phyloP scores from a whole-genome alignment of 2,888 invertebrate species.

The Aphidius colemani region DNA sequence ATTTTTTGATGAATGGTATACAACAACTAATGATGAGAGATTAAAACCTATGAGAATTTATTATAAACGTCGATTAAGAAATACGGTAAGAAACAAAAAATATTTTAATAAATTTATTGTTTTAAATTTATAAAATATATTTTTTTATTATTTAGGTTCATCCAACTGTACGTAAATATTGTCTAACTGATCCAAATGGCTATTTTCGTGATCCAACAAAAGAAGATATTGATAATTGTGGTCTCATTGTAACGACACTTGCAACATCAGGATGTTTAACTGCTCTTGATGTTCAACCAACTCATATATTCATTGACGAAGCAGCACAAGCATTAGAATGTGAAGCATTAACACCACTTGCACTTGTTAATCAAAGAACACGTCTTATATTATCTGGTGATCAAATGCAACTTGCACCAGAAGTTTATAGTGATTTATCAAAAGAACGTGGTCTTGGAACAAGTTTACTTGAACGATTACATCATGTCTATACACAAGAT shows the following conservation, averaged over 20 bases:
- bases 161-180: constrained; percentile 65
- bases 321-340: constrained; percentile 87
- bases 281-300: constrained; percentile 71
- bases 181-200: constrained; percentile 68
- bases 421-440: constrained; percentile 77
- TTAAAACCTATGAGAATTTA: constrained; percentile 74
- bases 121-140: neutral
- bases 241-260: constrained; percentile 77
- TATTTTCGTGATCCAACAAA: constrained; percentile 72
- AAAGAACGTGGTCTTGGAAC: constrained; percentile 73
- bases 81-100: constrained; percentile 66
- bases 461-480: constrained; percentile 77
- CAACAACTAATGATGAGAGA: constrained; percentile 69
- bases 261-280: constrained; percentile 78
- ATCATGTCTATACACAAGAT: constrained; percentile 74
- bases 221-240: constrained; percentile 72
- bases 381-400: constrained; percentile 83
- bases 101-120: neutral
- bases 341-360: constrained; percentile 80
- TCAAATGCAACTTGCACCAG: constrained; percentile 84
- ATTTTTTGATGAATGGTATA: constrained; percentile 78
- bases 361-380: constrained; percentile 73
- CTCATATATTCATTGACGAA: constrained; percentile 84
- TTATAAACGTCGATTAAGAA: constrained; percentile 78
- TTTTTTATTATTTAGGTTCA: constrained; percentile 43